phyloP scores from a whole-genome alignment of 2,113 vertebrate genomes.

The Nettapus auritus region DNA sequence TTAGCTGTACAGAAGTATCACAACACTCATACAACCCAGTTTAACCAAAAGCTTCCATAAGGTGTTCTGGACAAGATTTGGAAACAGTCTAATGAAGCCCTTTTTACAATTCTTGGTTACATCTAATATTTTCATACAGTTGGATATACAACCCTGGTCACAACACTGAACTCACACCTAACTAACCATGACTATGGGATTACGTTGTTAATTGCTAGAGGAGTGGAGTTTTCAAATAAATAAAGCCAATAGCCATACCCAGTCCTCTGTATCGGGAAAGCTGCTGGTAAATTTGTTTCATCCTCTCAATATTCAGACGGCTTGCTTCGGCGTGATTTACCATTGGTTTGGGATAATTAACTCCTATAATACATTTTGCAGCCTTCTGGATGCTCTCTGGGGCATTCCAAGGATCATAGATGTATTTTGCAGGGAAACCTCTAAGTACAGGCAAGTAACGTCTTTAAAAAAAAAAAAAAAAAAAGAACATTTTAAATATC shows the following conservation, averaged over 20 bases:
- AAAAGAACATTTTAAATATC: neutral
- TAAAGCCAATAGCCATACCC: constrained; percentile 73
- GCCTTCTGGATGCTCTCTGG: constrained; percentile 91
- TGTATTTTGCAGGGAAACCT: constrained; percentile 93
- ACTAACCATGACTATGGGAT: neutral
- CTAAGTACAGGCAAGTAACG: constrained; percentile 91
- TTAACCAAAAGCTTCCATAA: neutral
- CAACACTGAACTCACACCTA: neutral
- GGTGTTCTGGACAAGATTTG: neutral
- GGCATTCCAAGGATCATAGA: constrained; percentile 97
- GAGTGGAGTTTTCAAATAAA: neutral
- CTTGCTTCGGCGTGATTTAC: constrained; percentile 94
- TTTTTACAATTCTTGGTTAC: neutral
- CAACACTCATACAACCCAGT: neutral
- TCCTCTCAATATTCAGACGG: constrained; percentile 92
- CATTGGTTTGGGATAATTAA: constrained; percentile 95
- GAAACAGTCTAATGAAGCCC: neutral
- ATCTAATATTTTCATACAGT: neutral
- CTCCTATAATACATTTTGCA: constrained; percentile 91
- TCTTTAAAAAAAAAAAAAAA: constrained; percentile 67
- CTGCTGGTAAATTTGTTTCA: constrained; percentile 98
- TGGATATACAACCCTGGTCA: neutral
- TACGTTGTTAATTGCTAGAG: neutral
- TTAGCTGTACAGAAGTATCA: neutral
- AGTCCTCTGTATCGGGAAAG: constrained; percentile 93